These are phyloP conservation scores for Sarcophaga carnaria DNA, from an alignment of 2,888 invertebrate species.

Conservation along the genomic window DNA sequence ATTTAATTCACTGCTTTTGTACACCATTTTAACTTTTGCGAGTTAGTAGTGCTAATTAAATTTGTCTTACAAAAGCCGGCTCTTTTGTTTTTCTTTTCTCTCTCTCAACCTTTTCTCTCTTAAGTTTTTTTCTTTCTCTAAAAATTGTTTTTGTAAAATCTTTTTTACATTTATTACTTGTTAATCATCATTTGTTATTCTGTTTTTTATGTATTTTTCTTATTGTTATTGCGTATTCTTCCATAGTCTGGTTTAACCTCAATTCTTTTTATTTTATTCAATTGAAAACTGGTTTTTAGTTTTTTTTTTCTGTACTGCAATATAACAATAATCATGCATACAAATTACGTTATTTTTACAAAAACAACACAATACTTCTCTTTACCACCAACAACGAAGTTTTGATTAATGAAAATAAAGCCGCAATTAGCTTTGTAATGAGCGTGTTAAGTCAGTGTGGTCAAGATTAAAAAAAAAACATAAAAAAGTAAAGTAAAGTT, in stretches of 20 bases:
- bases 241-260: constrained; percentile 20
- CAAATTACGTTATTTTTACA: constrained; percentile 11
- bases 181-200: neutral
- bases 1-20: too few relatives aligned
- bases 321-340: neutral
- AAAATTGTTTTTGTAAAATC: neutral
- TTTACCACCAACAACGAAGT: too few relatives aligned
- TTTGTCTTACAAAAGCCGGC: constrained; percentile 27
- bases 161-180: neutral
- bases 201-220: neutral
- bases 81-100: constrained; percentile 4
- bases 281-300: constrained; percentile 11
- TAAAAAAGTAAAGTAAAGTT: too few relatives aligned
- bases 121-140: neutral
- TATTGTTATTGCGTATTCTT: neutral
- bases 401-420: too few relatives aligned
- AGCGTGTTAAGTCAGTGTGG: too few relatives aligned
- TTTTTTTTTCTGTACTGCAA: neutral
- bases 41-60: constrained; percentile 26
- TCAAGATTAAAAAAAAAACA: too few relatives aligned
- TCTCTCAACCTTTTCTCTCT: neutral
- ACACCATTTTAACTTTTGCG: neutral
- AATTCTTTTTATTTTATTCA: neutral
- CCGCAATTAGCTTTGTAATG: too few relatives aligned
- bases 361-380: neutral